A percentile compares a stretch with the other conserved stretches of the same genome.
These are phyloP conservation scores for Pseudoips prasinana DNA, from an alignment of 2,888 invertebrate species.

Conservation along the genomic window DNA sequence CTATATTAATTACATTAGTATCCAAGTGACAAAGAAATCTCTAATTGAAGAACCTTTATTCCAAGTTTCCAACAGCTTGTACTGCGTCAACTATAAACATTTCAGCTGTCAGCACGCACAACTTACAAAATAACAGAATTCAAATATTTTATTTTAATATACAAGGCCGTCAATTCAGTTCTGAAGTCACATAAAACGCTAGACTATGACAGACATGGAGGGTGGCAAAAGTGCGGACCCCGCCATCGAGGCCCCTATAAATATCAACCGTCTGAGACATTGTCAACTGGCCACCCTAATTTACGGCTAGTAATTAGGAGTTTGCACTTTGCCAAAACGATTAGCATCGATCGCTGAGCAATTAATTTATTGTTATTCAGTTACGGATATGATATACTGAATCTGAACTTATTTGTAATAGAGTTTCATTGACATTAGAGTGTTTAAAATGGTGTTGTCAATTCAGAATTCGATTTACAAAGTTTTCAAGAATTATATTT, in stretches of 20 bases:
- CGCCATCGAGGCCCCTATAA: constrained; percentile 66
- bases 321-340: constrained; percentile 81
- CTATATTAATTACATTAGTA: too few species aligned
- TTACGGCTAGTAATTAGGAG: constrained; percentile 80
- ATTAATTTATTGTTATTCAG: constrained; percentile 30
- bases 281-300: constrained; percentile 81
- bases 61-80: too few species aligned
- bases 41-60: too few species aligned
- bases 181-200: constrained; percentile 44
- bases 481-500: constrained; percentile 4
- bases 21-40: too few species aligned
- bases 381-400: too few species aligned
- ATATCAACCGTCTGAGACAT: constrained; percentile 77
- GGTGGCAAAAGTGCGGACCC: constrained; percentile 58
- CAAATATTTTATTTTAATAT: constrained; percentile 30
- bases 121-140: constrained; percentile 17
- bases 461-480: constrained; percentile 6
- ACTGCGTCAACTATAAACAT: constrained; percentile 4
- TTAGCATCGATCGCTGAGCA: constrained; percentile 71
- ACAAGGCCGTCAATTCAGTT: constrained; percentile 31
- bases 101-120: neutral
- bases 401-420: too few species aligned
- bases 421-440: too few species aligned
- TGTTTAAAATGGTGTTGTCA: too few species aligned
- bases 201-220: constrained; percentile 55